Base-by-base conservation (phyloP, 2,113 vertebrate species). In the Callaeas wilsoni region DNA sequence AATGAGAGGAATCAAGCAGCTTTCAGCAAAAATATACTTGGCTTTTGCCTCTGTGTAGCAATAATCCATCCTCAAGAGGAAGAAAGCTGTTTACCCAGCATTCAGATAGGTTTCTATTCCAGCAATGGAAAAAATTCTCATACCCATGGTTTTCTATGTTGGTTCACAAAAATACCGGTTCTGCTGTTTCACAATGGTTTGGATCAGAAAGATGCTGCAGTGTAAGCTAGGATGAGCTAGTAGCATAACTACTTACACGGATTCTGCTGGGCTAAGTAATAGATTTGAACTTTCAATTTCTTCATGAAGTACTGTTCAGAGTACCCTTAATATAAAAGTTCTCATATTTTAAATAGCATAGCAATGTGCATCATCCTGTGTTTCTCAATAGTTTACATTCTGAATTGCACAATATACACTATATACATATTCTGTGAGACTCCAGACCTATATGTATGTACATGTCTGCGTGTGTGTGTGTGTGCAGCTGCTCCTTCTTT, bases 381-480 rank as follows among this genome's bases (percentile, higher is more conserved):
- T 25, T 87, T 44, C 30, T 91, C 30, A 12, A 0, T 17, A 23
- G 26, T n/a, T 83, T 29, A 41, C 8, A 10, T 52, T 83, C 70
- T 90, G 7, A 68, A 50, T 37, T 32, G 41, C 30, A 21, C n/a
- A 52, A 3, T n/a, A 6, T 23, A 8, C 9, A 4, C 39, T 27
- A 2, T 22, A 7, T 16, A 13, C 7, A 3, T 23, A 4, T 8
- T 44, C 44, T 30, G 0, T 41, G 57, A 67, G 75, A 55, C 32
- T 65, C 22, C 27, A 62, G 59, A 30, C 3, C 0, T 33, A 6
- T 10, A 1, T 25, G 13, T 35, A 16, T 13, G 9, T 20, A 7
- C 14, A 0, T 15, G 14, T 26, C 25, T 59, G 29, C 27, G 7
- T 21, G 20, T 30, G 19, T 47, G 25, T 23, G 22, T 53, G 29